phyloP scores from a whole-genome alignment of 37 sponge, comb jelly and placozoan genomes.

The Ianthella basta region DNA sequence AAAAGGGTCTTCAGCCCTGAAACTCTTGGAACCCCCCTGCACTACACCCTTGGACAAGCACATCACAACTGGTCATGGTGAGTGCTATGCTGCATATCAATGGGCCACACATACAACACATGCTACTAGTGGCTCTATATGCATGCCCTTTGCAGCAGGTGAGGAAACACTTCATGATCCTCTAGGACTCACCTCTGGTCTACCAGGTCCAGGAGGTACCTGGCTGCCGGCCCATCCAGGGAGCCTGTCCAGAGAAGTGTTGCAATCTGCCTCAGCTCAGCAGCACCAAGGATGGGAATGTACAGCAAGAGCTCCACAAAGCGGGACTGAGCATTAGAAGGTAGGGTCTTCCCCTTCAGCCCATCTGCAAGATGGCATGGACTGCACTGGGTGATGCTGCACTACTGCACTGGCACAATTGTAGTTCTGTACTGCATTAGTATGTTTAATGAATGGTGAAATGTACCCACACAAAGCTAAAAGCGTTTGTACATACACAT shows the following conservation, averaged over 20 bases:
- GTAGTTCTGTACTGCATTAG: background rate
- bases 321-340: background rate
- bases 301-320: conserved; percentile 23
- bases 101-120: too few relatives aligned
- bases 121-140: too few relatives aligned
- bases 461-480: too few relatives aligned
- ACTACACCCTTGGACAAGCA: too few relatives aligned
- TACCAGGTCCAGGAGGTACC: conserved; percentile 14
- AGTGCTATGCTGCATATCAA: too few relatives aligned
- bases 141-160: too few relatives aligned
- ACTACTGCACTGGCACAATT: background rate
- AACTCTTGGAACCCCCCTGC: too few relatives aligned
- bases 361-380: background rate
- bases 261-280: background rate
- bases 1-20: too few relatives aligned
- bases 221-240: background rate
- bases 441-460: too few relatives aligned
- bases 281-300: background rate
- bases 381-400: too few relatives aligned
- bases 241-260: background rate
- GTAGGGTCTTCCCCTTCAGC: background rate
- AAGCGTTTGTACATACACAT: background rate
- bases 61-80: too few relatives aligned
- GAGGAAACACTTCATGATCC: too few relatives aligned
- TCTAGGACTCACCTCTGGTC: conserved; percentile 14